These are phyloP conservation scores for Drosophila repleta DNA, from an alignment of 1,140 invertebrate genomes.

Conservation along the genomic window DNA sequence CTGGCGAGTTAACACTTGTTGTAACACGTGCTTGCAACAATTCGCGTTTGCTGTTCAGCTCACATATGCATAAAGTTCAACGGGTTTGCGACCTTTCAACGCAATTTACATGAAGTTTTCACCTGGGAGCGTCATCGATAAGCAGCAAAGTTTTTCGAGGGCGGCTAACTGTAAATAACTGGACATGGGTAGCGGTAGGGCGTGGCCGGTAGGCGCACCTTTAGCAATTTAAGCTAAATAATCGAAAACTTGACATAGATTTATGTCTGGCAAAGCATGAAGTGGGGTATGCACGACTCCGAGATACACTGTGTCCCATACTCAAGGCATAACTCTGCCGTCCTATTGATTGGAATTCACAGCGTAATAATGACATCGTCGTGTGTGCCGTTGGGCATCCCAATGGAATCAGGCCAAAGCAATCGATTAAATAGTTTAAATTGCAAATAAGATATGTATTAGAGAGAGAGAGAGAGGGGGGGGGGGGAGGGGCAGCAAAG, in stretches of 20 bases:
- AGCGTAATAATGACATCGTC: too few species aligned
- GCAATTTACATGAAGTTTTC: conserved; percentile 66
- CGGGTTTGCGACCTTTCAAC: conserved; percentile 63
- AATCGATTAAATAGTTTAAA: too few species aligned
- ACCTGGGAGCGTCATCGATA: conserved; percentile 42
- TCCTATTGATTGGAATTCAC: too few species aligned
- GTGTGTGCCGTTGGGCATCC: too few species aligned
- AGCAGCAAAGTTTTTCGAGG: neutral
- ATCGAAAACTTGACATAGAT: too few species aligned
- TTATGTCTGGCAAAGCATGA: too few species aligned
- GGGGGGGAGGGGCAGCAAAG: neutral
- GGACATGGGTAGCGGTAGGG: neutral
- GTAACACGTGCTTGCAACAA: conserved; percentile 39
- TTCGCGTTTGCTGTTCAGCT: conserved; percentile 12
- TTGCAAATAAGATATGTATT: neutral
- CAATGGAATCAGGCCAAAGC: too few species aligned
- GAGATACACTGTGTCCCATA: too few species aligned
- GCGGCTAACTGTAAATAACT: neutral
- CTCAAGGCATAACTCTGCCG: too few species aligned
- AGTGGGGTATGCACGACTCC: too few species aligned
- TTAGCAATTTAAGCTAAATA: too few species aligned
- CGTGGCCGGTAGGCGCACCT: too few species aligned
- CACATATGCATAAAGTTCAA: conserved; percentile 58
- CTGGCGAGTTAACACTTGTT: conserved; percentile 73
- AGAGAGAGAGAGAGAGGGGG: neutral